A percentile compares a stretch with the other conserved stretches of the same genome.
Evolutionary conservation across 2,888 invertebrate species (phyloP).

Genomic region (Cheilosia scutellata): DNA sequence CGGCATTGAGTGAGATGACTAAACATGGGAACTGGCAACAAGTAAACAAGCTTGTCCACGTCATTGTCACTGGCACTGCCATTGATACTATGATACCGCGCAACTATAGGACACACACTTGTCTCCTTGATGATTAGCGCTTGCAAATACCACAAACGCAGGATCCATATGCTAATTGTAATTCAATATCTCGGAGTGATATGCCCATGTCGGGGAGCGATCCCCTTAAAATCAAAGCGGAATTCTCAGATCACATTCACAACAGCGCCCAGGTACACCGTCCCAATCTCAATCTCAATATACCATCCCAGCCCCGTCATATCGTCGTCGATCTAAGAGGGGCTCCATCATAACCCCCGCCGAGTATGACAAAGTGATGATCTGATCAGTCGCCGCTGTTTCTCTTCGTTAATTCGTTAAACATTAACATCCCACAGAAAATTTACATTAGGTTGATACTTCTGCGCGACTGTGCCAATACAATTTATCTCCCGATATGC

Average conservation of each 20-base stretch:
- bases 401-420: slow-evolving; percentile 77
- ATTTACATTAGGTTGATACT: slow-evolving; percentile 76
- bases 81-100: slow-evolving; percentile 5
- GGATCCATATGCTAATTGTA: slow-evolving; percentile 72
- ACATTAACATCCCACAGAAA: slow-evolving; percentile 77
- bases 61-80: slow-evolving; percentile 16
- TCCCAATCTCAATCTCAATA: slow-evolving; percentile 2
- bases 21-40: slow-evolving; percentile 32
- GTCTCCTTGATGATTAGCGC: slow-evolving; percentile 63
- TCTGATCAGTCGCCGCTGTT: slow-evolving; percentile 77
- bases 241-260: slow-evolving; percentile 68
- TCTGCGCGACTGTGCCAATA: slow-evolving; percentile 76
- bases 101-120: slow-evolving; percentile 16
- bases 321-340: slow-evolving; percentile 69
- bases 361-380: slow-evolving; percentile 78
- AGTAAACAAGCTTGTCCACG: slow-evolving; percentile 33
- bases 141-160: slow-evolving; percentile 72
- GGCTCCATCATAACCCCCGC: slow-evolving; percentile 76
- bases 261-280: slow-evolving; percentile 41
- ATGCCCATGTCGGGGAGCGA: slow-evolving; percentile 54
- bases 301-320: slow-evolving; percentile 65
- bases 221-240: slow-evolving; percentile 67
- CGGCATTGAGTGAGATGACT: slow-evolving; percentile 8
- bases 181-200: slow-evolving; percentile 68
- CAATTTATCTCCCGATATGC: slow-evolving; percentile 75